phyloP scores from a whole-genome alignment of 1,140 invertebrate species.

The Oncopeltus fasciatus region DNA sequence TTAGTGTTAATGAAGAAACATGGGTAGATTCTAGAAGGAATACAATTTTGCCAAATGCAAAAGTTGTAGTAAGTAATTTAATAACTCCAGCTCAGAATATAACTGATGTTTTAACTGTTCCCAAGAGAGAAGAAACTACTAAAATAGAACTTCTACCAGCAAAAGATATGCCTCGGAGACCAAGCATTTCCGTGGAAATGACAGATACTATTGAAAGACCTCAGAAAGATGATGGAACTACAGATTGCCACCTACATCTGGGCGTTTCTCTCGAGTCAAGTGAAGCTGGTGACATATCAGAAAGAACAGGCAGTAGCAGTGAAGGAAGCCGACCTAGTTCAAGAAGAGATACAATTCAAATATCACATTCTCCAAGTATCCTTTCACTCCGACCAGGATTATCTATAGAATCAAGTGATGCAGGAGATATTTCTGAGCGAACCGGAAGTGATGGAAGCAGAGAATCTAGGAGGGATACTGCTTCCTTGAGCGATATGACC shows the following conservation, averaged over 20 bases:
- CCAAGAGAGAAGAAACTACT: slow-evolving; percentile 15
- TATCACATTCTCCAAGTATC: slow-evolving; percentile 24
- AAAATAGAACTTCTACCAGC: slow-evolving; percentile 23
- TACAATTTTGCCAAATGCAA: slow-evolving; percentile 21
- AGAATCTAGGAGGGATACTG: slow-evolving; percentile 25
- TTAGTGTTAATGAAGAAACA: slow-evolving; percentile 19
- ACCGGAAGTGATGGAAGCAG: slow-evolving; percentile 22
- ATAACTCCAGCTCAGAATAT: not conserved
- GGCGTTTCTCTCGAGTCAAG: slow-evolving; percentile 46
- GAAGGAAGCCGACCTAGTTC: slow-evolving; percentile 24
- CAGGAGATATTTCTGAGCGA: slow-evolving; percentile 20
- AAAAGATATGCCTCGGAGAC: slow-evolving; percentile 22
- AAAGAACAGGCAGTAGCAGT: slow-evolving; percentile 31
- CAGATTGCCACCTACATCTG: slow-evolving; percentile 18
- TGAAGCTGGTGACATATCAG: slow-evolving; percentile 39
- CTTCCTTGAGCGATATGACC: slow-evolving; percentile 24
- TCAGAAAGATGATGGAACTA: not conserved
- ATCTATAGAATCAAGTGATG: slow-evolving; percentile 23
- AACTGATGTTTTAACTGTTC: not conserved
- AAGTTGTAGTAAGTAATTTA: not conserved
- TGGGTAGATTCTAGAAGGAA: slow-evolving; percentile 25
- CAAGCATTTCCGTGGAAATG: slow-evolving; percentile 27
- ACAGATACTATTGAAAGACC: slow-evolving; percentile 18
- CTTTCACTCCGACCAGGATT: slow-evolving; percentile 22
- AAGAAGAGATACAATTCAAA: slow-evolving; percentile 22